Evolutionary conservation across 37 sponge, comb jelly and placozoan species (phyloP).

Genomic region (Beroe ovata): DNA sequence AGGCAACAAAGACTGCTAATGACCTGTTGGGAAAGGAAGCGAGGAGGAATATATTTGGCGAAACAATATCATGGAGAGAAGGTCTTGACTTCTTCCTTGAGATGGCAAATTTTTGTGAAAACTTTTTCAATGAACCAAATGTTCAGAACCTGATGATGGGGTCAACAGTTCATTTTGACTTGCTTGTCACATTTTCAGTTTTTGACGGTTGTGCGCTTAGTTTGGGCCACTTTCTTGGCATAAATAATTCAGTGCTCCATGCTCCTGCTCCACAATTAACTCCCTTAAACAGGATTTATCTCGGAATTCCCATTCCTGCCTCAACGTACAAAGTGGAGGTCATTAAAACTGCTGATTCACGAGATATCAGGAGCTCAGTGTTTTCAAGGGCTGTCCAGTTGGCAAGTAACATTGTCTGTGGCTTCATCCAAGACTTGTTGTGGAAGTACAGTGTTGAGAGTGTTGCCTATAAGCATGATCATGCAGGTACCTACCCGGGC

Average conservation of each 20-base stretch:
- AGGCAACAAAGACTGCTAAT: not conserved
- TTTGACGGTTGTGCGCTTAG: slow-evolving; percentile 1
- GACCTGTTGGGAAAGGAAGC: not conserved
- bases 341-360: not conserved
- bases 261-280: not conserved
- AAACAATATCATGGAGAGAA: not conserved
- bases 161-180: not conserved
- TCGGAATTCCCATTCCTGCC: slow-evolving; percentile 21
- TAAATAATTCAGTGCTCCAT: slow-evolving; percentile 16
- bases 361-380: not conserved
- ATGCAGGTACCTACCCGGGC: not conserved
- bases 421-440: not conserved
- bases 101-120: not conserved
- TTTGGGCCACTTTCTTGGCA: not conserved
- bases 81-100: not conserved
- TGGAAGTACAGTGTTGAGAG: not conserved
- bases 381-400: not conserved
- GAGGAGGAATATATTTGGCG: not conserved
- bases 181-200: not conserved
- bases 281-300: not conserved
- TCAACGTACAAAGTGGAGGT: not conserved
- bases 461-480: slow-evolving; percentile 3
- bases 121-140: slow-evolving; percentile 16
- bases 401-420: not conserved
- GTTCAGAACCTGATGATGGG: not conserved